Evolutionary conservation across 2,113 vertebrate species (phyloP), one percentile per base, ranked within the genome.

Genomic region (Caranx melampygus): DNA sequence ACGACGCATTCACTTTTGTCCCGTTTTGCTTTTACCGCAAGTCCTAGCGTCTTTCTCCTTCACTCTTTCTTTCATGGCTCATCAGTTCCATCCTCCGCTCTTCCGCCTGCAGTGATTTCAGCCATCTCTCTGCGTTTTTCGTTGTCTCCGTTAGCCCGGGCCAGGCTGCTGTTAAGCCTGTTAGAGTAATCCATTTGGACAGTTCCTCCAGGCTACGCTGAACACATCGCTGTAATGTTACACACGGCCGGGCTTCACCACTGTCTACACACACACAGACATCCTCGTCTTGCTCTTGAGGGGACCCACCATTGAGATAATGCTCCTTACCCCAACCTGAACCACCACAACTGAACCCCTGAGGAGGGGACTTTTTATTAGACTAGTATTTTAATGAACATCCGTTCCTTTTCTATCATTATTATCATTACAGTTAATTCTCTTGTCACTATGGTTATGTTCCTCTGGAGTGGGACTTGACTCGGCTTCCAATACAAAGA

Each of bases 131-230:
- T 71, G 47, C 37, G 31, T 55, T 59, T 65, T 70, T 76, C 11
- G 3, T 14, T 65, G 58, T 58, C 58, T 72, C 63, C 51, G 72
- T 58, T 47, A 58, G 51, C 40, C 14, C 3, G 3, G 3, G 51
- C 42, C 14, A n/a, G 69, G 63, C 68, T 67, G 55, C 45, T 33
- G 71, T 87, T 89, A 91, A 91, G 75, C 84, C 76, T 90, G 80
- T 93, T 92, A 91, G 84, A 62, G 11, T 91, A 92, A 92, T 93
- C 86, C 79, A n/a, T 87, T 84, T 64, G 81, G 81, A 86, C 89
- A 88, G 79, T 26, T 72, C 74, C 83, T 87, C 76, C 34, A 42
- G 81, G 83, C 86, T 75, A 62, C 73, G 63, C 57, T 57, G 75
- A 85, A 57, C 20, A 18, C 63, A 77, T 72, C 26, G 5, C 78